Base-by-base conservation (phyloP, 2,797 vertebrate genomes). In the Huso huso region DNA sequence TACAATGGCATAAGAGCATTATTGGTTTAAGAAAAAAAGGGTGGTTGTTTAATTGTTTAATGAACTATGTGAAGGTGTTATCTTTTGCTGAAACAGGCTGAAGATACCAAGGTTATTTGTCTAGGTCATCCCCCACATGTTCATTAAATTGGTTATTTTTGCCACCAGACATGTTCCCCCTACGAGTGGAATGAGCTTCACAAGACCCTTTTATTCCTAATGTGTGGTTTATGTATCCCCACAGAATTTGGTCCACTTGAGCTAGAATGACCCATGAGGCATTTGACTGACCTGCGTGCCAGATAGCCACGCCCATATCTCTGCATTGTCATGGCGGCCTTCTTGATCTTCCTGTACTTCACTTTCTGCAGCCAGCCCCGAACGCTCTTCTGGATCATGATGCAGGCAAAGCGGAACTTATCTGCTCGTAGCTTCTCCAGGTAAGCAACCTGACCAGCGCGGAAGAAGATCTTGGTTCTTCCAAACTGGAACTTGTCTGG, bases 371-470 rank as follows among this genome's bases (percentile, higher is more conserved):
- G 84, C 96, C 96, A 99, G 15, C 94, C 95, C 0, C 94, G 78
- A 6, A 97, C 93, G 0, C 90, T 94, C 78, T 95, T 99, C 89
- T 99, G 96, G 78, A 99, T 96, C 81, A 84, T 90, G 78, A 97
- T 93, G 66, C 94, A 97, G 66, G 96, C 95, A 0, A 86, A 83
- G 6, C 96, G 91, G 83, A 97, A 95, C 78, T 88, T 94, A 69
- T 97, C 94, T 0, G 94, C 91, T 1, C 96, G 72, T 6, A 99
- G 85, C 73, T 95, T 97, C 86, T 99, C 96, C 83, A 99, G 86
- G 81, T 95, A 98, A 0, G 96, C 96, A 70, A 98, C 96, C 82
- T 99, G 95, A 12, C 96, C 96, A 0, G 96, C 94, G 51, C 95
- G 88, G 88, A 98, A 98, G 86, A 98, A 98, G 84, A 99, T 98